Conservation (phyloP, 2,113 vertebrate species). For the Natator depressus region DNA sequence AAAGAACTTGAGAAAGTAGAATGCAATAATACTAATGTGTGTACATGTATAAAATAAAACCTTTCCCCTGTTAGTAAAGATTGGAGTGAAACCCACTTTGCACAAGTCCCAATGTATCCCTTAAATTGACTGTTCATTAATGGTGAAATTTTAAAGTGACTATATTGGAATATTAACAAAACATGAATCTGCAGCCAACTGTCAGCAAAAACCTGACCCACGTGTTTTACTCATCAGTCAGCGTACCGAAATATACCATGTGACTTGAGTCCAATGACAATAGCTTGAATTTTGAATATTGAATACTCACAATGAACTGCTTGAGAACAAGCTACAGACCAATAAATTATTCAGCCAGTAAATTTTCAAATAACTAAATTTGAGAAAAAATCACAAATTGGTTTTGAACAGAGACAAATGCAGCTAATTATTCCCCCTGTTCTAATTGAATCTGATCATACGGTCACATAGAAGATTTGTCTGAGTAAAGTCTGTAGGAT, state of each 20-base stretch:
- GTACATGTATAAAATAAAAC: not conserved
- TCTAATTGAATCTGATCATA: not conserved
- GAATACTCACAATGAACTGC: not conserved
- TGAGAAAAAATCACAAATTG: not conserved
- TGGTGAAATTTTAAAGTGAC: not conserved
- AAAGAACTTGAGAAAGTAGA: not conserved
- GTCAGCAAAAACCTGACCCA: accelerated
- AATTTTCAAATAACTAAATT: not conserved
- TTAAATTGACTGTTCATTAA: not conserved
- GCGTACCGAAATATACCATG: not conserved
- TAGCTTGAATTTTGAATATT: not conserved
- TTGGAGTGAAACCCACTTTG: not conserved
- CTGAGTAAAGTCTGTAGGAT: not conserved
- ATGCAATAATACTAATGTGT: too few species aligned
- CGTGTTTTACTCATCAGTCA: accelerated
- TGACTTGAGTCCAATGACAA: not conserved
- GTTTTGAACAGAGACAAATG: not conserved
- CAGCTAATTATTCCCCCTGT: not conserved
- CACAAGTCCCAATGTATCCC: not conserved
- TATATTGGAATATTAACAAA: not conserved
- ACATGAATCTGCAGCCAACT: not conserved
- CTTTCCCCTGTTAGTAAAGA: not conserved
- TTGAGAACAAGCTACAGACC: not conserved
- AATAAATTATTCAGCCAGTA: not conserved
- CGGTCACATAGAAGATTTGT: not conserved